A percentile compares a stretch with the other conserved stretches of the same genome.
These are phyloP conservation scores for Cepaea nemoralis DNA, from an alignment of 1,140 invertebrate genomes.

Conservation along the genomic window DNA sequence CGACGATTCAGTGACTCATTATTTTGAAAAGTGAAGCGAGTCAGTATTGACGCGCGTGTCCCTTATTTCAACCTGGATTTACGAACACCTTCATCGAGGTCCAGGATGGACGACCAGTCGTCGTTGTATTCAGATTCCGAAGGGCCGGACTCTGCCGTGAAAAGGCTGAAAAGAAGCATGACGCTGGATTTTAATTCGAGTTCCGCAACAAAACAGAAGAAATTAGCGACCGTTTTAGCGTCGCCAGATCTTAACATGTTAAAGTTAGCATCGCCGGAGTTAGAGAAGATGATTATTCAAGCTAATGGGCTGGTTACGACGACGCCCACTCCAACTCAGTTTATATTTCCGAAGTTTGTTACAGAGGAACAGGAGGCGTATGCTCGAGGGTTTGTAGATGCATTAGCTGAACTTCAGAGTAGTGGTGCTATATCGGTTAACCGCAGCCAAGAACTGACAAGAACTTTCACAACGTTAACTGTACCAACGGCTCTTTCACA, in stretches of 20 bases:
- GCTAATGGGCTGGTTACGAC: conserved; percentile 80
- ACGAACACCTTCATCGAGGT: conserved; percentile 44
- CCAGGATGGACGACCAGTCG: conserved; percentile 74
- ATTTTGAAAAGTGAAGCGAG: conserved; percentile 26
- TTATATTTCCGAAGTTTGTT: conserved; percentile 80
- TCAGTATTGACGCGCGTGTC: conserved; percentile 28
- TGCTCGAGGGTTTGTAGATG: conserved; percentile 91
- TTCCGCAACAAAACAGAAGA: conserved; percentile 64
- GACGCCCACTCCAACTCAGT: conserved; percentile 81
- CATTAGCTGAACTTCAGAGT: conserved; percentile 85
- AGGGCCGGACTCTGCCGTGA: conserved; percentile 55
- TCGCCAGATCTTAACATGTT: conserved; percentile 89
- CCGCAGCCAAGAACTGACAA: conserved; percentile 22
- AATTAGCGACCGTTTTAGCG: conserved; percentile 74
- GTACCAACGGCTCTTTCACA: conserved; percentile 37
- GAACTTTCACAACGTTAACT: conserved; percentile 37
- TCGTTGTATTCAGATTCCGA: conserved; percentile 75
- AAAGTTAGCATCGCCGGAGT: conserved; percentile 87
- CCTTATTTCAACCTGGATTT: conserved; percentile 48
- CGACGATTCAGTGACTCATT: conserved; percentile 36
- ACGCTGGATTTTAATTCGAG: conserved; percentile 83
- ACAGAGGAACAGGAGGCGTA: conserved; percentile 93
- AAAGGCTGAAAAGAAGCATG: conserved; percentile 76
- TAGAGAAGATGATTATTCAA: conserved; percentile 86
- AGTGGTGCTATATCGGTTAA: conserved; percentile 28